Conservation (phyloP, 2,888 invertebrate species). For the Frankliniella intonsa region DNA sequence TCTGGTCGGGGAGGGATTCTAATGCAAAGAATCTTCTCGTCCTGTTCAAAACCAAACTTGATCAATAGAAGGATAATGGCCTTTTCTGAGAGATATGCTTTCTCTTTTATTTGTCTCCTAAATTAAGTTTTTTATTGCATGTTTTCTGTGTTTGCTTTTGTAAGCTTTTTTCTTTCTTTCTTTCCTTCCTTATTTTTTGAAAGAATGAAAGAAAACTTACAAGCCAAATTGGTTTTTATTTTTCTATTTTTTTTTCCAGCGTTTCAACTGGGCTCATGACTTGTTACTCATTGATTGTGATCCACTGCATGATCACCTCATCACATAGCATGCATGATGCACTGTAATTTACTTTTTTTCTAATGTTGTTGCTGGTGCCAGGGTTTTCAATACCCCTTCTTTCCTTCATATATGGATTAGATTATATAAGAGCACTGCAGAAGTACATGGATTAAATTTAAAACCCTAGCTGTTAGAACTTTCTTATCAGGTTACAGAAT, state of each 20-base stretch:
- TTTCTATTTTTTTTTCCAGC: conserved; percentile 23
- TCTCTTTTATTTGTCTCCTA: neutral
- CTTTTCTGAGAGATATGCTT: neutral
- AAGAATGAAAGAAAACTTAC: neutral
- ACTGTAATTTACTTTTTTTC: neutral
- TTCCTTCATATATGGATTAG: neutral
- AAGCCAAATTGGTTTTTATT: neutral
- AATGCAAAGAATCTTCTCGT: too few relatives aligned
- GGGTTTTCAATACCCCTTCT: conserved; percentile 13
- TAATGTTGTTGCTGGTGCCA: neutral
- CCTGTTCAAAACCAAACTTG: too few relatives aligned
- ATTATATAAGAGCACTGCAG: neutral
- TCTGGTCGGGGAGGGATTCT: too few relatives aligned
- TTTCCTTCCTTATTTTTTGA: neutral
- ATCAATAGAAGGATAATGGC: too few relatives aligned
- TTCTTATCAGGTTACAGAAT: neutral
- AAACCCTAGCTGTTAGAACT: neutral
- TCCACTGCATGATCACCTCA: conserved; percentile 22
- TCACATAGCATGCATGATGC: conserved; percentile 25
- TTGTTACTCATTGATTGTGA: conserved; percentile 23
- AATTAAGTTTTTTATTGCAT: neutral
- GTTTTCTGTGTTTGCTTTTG: neutral
- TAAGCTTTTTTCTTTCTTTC: neutral
- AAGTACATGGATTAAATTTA: neutral
- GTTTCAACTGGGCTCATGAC: conserved; percentile 9